Base-by-base conservation (phyloP, 2,113 vertebrate species). In the Centropristis striata region DNA sequence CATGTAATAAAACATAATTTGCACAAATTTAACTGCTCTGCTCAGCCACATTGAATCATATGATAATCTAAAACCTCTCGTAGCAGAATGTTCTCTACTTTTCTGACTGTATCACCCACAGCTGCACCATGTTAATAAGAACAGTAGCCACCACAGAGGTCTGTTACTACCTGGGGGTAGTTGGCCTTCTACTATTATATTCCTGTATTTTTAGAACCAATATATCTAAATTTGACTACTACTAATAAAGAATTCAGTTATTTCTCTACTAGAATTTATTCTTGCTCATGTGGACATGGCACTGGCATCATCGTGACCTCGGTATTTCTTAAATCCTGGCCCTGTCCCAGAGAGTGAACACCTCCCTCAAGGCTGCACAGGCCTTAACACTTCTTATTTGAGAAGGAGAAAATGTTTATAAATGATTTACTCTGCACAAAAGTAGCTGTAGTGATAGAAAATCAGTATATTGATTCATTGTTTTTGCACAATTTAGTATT, bases 291-390 rank as follows among this genome's bases (percentile, higher is more conserved):
- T 36, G n/a, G 11, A 41, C 1, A 44, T 61, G 6, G 14, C 50
- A 21, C 15, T n/a, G 1, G 49, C 18, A 25, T 46, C 18, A 36
- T 42, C 27, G 13, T 5, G 47, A 60, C 54, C 54, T 67, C 44
- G 14, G 54, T 47, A 21, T 75, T 66, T 66, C 12, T 51, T 18
- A 71, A 76, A 44, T 63, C 36, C 12, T 67, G 32, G 25, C 54
- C 47, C 8, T 15, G 28, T 13, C 41, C 39, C 15, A 6, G 25
- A 32, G 8, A 69, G n/a, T 20, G 13, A 53, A 51, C 4, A 7
- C 11, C 47, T 53, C 41, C 12, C 0, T 18, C 39, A 28, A 20
- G 23, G 39, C 21, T 42, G 25, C 23, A 18, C 25, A 27, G 13
- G 3, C n/a, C n/a, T 59, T 18, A 10, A n/a, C 12, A 15, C 25